Evolutionary conservation across 2,113 vertebrate species (phyloP), one percentile per base, ranked within the genome.

Genomic region (Pluvianellus socialis): DNA sequence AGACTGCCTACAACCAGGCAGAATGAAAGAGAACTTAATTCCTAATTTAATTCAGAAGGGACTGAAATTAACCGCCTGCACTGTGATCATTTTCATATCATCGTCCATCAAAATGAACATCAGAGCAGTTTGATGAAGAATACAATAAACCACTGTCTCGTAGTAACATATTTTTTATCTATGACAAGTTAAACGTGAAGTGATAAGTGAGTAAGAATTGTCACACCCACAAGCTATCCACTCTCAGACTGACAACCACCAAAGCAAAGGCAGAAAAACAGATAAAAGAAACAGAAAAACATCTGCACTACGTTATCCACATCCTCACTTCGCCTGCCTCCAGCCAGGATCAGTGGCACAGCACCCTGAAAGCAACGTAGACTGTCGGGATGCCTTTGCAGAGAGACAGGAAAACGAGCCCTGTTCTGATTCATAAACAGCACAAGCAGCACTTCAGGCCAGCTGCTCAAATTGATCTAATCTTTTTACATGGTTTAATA

Each of bases 401-500:
- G 72, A 90, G 42, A 55, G 24, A 56, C 0, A n/a, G 21, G 20
- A 74, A 84, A 85, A 27, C 0, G 0, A 89, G 42, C 1, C 0
- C 26, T 5, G 6, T 38, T 79, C 61, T 16, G 27, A 81, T 62
- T 52, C 30, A 27, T 63, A 53, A 84, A 75, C 3, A 79, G 40
- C 13, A 77, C 58, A 27, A 42, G 79, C 16, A 10, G 9, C 38
- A 59, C 73, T 79, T 55, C 32, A 35, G 44, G 80, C 33, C 53
- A 23, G 5, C 32, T 67, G 6, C 42, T 88, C 42, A 77, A 32
- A 56, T 24, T 4, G 2, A 67, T 71, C 32, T 52, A 47, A 86
- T 84, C 22, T 49, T 88, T 90, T 80, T 77, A 63, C 27, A 20
- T 3, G 5, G 59, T 52, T 81, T 85, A 76, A 80, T 33, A 73